phyloP scores from a whole-genome alignment of 2,888 invertebrate genomes.

The Gari tellinella region DNA sequence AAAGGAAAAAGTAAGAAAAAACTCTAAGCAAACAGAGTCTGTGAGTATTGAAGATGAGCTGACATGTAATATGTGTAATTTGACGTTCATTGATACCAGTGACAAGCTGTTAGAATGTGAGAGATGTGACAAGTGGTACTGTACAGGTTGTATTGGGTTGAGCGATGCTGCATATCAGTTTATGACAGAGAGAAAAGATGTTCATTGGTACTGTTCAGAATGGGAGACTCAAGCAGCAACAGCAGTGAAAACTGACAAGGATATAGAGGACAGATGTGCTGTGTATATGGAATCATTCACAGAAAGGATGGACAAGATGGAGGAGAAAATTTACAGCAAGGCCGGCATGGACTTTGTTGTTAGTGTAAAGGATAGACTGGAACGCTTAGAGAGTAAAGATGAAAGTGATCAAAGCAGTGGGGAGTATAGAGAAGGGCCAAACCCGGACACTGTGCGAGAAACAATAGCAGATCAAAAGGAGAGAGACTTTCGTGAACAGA shows the following conservation, averaged over 20 bases:
- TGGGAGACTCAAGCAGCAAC: background rate
- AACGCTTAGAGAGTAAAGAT: background rate
- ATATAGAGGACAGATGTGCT: background rate
- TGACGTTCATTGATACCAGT: background rate
- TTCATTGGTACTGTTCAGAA: background rate
- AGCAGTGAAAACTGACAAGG: constrained; percentile 1
- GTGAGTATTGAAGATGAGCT: background rate
- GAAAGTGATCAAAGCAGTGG: background rate
- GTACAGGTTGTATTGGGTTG: background rate
- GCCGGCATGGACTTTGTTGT: background rate
- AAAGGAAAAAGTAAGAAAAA: too few relatives aligned
- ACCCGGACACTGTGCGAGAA: background rate
- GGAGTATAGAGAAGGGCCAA: background rate
- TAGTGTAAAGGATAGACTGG: background rate
- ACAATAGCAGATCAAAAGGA: background rate
- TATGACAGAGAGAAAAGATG: background rate
- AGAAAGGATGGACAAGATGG: background rate
- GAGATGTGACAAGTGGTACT: background rate
- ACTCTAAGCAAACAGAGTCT: too few relatives aligned
- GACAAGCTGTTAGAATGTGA: background rate
- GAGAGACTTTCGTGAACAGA: background rate
- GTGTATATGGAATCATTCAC: background rate
- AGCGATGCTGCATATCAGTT: background rate
- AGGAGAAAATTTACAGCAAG: background rate
- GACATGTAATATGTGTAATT: background rate